Conservation (phyloP, 2,888 invertebrate genomes). For the Morpho achilles region DNA sequence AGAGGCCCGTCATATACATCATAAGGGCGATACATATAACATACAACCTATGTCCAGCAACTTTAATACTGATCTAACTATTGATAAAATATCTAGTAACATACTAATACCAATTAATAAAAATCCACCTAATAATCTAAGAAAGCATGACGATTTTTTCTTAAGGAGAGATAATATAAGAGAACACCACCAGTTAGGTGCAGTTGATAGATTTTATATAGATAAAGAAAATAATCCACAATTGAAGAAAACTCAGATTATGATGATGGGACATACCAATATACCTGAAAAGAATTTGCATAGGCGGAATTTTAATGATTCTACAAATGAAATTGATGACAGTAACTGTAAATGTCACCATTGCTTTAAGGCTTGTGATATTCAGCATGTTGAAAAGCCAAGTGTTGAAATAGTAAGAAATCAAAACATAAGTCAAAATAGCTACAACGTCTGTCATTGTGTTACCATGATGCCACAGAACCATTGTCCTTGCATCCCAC, state of each 20-base stretch:
- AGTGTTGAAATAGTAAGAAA: conserved; percentile 4
- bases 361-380: conserved; percentile 37
- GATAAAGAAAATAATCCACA: conserved; percentile 56
- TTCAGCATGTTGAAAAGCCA: conserved; percentile 5
- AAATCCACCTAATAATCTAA: conserved; percentile 41
- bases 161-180: conserved; percentile 50
- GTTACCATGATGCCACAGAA: conserved; percentile 11
- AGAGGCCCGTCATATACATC: conserved; percentile 14
- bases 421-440: conserved; percentile 3
- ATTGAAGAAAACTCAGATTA: conserved; percentile 42
- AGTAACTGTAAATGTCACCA: conserved; percentile 52
- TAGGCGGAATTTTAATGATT: conserved; percentile 28
- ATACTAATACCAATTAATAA: conserved; percentile 32
- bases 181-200: conserved; percentile 36
- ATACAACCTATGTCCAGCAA: conserved; percentile 1
- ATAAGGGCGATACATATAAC: conserved; percentile 22
- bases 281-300: conserved; percentile 8
- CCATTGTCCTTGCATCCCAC: conserved; percentile 22
- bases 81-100: conserved; percentile 20
- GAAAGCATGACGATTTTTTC: conserved; percentile 56
- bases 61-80: conserved; percentile 1
- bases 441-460: conserved; percentile 21
- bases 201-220: conserved; percentile 40
- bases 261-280: conserved; percentile 31
- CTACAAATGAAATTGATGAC: conserved; percentile 22